Conservation (phyloP, 2,113 vertebrate genomes). For the Equus przewalskii region DNA sequence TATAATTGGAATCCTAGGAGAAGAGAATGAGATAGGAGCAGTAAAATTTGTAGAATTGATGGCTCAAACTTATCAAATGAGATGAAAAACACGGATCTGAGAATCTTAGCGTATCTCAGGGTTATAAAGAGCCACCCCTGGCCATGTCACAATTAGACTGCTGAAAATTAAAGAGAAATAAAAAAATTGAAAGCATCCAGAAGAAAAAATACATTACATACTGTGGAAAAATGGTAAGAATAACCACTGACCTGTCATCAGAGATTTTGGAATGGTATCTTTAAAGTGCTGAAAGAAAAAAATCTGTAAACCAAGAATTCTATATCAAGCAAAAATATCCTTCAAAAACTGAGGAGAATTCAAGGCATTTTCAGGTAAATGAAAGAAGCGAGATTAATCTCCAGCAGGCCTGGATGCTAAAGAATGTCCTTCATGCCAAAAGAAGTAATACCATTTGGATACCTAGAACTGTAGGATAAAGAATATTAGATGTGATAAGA, state of each 20-base stretch:
- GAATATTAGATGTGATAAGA: background rate
- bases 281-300: background rate
- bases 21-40: background rate
- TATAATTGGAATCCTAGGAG: background rate
- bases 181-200: background rate
- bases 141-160: background rate
- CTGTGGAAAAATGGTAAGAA: background rate
- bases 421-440: background rate
- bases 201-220: background rate
- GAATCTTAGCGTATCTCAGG: background rate
- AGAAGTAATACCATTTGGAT: background rate
- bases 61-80: background rate
- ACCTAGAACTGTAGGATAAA: background rate
- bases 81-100: background rate
- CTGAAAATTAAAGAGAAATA: background rate
- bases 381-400: background rate
- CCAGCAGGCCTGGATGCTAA: background rate
- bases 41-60: background rate
- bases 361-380: background rate
- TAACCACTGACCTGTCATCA: background rate
- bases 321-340: background rate
- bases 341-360: background rate
- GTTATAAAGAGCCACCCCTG: background rate
- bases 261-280: conserved; percentile 25
- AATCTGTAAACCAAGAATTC: background rate